Evolutionary conservation across 2,888 invertebrate species (phyloP), one percentile per base, ranked within the genome.

Genomic region (Heliconius hortense): DNA sequence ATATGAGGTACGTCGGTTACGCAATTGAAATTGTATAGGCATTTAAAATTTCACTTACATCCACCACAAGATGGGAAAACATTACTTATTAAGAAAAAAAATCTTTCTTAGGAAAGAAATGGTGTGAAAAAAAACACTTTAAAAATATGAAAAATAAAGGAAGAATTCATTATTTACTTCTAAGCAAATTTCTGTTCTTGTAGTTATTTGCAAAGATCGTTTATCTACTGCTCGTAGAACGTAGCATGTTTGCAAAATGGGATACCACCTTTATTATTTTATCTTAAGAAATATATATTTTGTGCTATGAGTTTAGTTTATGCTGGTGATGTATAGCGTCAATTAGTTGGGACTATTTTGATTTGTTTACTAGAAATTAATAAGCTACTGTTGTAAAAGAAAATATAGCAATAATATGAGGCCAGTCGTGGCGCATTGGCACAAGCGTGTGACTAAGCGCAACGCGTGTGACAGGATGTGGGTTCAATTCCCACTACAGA

Each of bases 151-250:
- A 35, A 31, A 35, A 35, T 35, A 35, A 35, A 35, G 35, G 8
- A 35, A 68, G 62, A 78, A 78, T 78, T 78, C 66, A 78, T 78
- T 75, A 71, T 72, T 72, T 70, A 67, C 72, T 69, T 72, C 73
- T 73, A 59, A 64, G 48, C 69, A 73, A 76, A 76, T 70, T 78
- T 78, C 77, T 75, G 70, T 71, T 59, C 77, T 77, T 77, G 78
- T 28, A 78, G 77, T 77, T 77, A 78, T 78, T 78, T 75, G 63
- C 74, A 62, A 75, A 78, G 77, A 77, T 78, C n/a, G n/a, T n/a
- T n/a, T n/a, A n/a, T n/a, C n/a, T n/a, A n/a, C n/a, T n/a, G 73
- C 73, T 70, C 62, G 70, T 69, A 68, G 59, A 70, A 67, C 64
- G 73, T 43, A 73, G 63, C 71, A 28, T 73, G 62, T 75, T 43